Conservation (phyloP, 2,888 invertebrate genomes). For the Tinea semifulvella region DNA sequence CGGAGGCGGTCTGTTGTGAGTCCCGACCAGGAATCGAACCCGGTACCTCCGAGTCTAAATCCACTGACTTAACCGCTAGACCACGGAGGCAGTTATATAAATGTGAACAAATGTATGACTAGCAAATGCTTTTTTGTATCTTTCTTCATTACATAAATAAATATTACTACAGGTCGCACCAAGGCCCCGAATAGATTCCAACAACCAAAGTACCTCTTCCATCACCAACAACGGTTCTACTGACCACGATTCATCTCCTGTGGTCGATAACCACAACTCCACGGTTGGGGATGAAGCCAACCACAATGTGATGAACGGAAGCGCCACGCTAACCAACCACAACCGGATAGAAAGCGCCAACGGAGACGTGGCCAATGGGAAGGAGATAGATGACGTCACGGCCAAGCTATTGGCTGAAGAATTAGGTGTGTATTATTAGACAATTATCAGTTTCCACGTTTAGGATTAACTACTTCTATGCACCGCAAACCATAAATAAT, state of each 20-base stretch:
- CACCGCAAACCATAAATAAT: too few relatives aligned
- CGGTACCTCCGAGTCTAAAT: too few relatives aligned
- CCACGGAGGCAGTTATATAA: too few relatives aligned
- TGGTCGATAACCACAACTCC: conserved; percentile 31
- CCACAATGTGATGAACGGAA: conserved; percentile 23
- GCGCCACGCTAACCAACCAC: conserved; percentile 24
- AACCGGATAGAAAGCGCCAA: conserved; percentile 26
- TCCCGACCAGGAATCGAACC: too few relatives aligned
- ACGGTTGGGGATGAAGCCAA: conserved; percentile 27
- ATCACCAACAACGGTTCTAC: conserved; percentile 28
- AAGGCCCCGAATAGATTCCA: conserved; percentile 5
- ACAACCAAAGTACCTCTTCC: neutral
- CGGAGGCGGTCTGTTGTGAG: too few relatives aligned
- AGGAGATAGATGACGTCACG: conserved; percentile 36
- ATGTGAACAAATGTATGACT: too few relatives aligned
- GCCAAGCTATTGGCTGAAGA: conserved; percentile 53
- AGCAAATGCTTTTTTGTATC: too few relatives aligned
- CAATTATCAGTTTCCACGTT: too few relatives aligned
- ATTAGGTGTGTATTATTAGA: too few relatives aligned
- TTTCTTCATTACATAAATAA: too few relatives aligned
- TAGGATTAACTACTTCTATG: too few relatives aligned
- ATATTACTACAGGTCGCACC: conserved; percentile 1
- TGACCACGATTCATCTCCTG: conserved; percentile 22
- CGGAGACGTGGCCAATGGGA: conserved; percentile 24
- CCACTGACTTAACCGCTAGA: too few relatives aligned